These are phyloP conservation scores for Pycnonotus jocosus DNA, from an alignment of 2,113 vertebrate species.

Conservation along the genomic window DNA sequence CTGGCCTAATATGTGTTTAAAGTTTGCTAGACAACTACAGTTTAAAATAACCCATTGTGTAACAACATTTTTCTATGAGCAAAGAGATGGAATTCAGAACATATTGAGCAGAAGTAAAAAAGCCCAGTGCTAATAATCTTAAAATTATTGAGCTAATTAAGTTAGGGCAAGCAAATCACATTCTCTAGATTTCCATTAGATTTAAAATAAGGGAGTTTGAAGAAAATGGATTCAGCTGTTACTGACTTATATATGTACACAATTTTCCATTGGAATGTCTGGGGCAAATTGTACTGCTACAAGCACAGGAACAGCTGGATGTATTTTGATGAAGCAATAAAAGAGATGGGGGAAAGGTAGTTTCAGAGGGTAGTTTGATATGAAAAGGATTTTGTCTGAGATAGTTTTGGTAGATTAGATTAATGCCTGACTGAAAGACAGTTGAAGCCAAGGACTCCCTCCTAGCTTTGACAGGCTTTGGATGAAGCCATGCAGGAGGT, in stretches of 20 bases:
- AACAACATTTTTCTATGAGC: slow-evolving; percentile 1
- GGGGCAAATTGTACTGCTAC: slow-evolving; percentile 31
- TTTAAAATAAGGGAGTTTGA: slow-evolving; percentile 33
- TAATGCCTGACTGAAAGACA: slow-evolving; percentile 19
- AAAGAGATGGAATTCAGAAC: slow-evolving; percentile 38
- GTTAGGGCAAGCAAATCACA: slow-evolving; percentile 39
- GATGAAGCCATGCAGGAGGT: neutral
- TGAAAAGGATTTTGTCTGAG: slow-evolving; percentile 16
- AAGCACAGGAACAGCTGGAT: slow-evolving; percentile 46
- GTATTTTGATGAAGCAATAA: slow-evolving; percentile 43
- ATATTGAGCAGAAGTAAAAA: slow-evolving; percentile 46
- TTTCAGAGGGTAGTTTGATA: slow-evolving; percentile 26
- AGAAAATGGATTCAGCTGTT: slow-evolving; percentile 59
- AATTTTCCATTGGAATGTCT: slow-evolving; percentile 51
- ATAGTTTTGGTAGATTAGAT: slow-evolving; percentile 5
- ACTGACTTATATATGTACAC: neutral
- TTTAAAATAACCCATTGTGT: slow-evolving; percentile 24
- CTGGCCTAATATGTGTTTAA: slow-evolving; percentile 1
- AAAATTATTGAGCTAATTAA: slow-evolving; percentile 40
- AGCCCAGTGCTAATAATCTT: neutral
- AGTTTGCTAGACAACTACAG: neutral
- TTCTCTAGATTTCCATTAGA: slow-evolving; percentile 31
- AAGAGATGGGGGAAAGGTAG: neutral
- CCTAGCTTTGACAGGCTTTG: neutral
- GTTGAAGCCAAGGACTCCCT: slow-evolving; percentile 4